These are phyloP conservation scores for Noctua pronuba DNA, from an alignment of 2,888 invertebrate species.

Conservation along the genomic window DNA sequence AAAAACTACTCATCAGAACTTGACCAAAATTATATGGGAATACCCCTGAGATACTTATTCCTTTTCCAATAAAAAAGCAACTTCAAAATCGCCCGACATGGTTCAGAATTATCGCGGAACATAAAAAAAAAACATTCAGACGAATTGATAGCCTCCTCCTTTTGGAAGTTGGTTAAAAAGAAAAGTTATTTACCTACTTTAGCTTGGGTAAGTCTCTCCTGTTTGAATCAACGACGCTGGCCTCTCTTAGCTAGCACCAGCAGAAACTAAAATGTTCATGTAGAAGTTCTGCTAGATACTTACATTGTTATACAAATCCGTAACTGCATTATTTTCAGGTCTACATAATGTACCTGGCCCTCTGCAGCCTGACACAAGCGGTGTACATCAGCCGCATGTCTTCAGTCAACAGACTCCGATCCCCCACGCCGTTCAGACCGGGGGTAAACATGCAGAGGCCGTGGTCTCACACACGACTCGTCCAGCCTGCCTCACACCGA, in stretches of 20 bases:
- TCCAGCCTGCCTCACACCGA: slow-evolving; percentile 79
- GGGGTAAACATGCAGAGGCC: slow-evolving; percentile 81
- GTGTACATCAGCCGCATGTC: slow-evolving; percentile 83
- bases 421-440: slow-evolving; percentile 81
- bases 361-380: slow-evolving; percentile 79
- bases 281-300: not conserved
- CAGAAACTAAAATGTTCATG: not conserved
- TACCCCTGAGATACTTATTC: not conserved
- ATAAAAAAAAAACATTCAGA: too few species aligned
- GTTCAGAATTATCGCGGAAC: not conserved
- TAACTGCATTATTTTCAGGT: slow-evolving; percentile 59
- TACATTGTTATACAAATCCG: not conserved
- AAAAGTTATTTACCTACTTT: not conserved
- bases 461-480: slow-evolving; percentile 76
- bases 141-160: not conserved
- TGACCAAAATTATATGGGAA: not conserved
- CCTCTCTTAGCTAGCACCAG: too few species aligned
- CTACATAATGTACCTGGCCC: slow-evolving; percentile 68
- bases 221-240: not conserved
- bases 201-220: not conserved
- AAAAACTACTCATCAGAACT: not conserved
- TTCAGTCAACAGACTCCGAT: slow-evolving; percentile 74
- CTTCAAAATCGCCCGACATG: not conserved
- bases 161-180: not conserved
- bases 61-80: not conserved